Conservation (phyloP, 2,888 invertebrate species). For the Apeira syringaria region DNA sequence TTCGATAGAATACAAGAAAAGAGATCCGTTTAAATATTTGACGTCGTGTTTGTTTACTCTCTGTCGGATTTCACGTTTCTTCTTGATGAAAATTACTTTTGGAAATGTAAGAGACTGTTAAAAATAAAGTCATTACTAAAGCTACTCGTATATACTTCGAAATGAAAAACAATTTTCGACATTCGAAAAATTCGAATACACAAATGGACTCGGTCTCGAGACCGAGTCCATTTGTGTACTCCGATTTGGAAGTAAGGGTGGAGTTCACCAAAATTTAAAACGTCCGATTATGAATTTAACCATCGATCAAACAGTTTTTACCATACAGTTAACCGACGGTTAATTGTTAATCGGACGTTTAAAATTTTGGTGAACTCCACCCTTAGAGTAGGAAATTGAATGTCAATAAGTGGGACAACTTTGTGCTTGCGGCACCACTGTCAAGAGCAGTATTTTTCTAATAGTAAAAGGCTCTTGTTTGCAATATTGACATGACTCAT, state of each 20-base stretch:
- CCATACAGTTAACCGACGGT: too few relatives aligned
- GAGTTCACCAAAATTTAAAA: too few relatives aligned
- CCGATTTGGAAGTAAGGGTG: slow-evolving; percentile 35
- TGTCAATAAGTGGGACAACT: slow-evolving; percentile 37
- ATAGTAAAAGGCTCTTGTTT: too few relatives aligned
- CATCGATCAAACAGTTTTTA: too few relatives aligned
- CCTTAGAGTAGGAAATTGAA: slow-evolving; percentile 45
- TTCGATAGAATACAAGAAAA: slow-evolving; percentile 1
- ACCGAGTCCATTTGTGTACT: slow-evolving; percentile 33
- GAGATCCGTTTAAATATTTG: slow-evolving; percentile 8
- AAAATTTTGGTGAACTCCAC: too few relatives aligned
- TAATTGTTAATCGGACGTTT: too few relatives aligned
- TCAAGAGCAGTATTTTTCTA: too few relatives aligned
- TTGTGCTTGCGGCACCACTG: slow-evolving; percentile 14
- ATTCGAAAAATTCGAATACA: slow-evolving; percentile 33
- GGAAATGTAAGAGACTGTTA: slow-evolving; percentile 12
- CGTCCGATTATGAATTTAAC: too few relatives aligned
- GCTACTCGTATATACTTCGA: slow-evolving; percentile 20
- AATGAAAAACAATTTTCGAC: too few relatives aligned
- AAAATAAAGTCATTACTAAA: slow-evolving; percentile 22
- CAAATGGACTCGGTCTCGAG: too few relatives aligned
- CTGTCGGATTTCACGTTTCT: slow-evolving; percentile 1
- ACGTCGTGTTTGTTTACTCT: slow-evolving; percentile 1
- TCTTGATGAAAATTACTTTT: not conserved
- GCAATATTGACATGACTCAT: too few relatives aligned